Evolutionary conservation across 2,113 vertebrate species (phyloP), one percentile per base, ranked within the genome.

Genomic region (Sinocyclocheilus maitianheensis): DNA sequence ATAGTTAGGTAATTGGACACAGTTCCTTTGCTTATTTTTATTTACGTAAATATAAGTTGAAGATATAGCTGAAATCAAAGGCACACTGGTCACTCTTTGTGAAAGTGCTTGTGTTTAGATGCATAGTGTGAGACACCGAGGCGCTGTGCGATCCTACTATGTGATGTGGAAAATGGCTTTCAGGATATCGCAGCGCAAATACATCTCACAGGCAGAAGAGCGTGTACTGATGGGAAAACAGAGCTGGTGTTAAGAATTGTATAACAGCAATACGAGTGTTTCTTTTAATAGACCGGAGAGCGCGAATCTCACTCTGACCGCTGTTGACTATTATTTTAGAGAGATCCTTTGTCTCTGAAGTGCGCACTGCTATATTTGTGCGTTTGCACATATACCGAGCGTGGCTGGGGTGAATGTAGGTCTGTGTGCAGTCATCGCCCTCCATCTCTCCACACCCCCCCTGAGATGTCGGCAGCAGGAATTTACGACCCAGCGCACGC

Each of bases 401-500:
- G 86, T 86, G 84, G 89, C 86, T 86, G 90, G 76, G 93, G 91
- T 93, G 91, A 94, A 94, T 94, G 91, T 93, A 92, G 92, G 93
- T 94, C 92, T 91, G 87, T 77, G 90, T 94, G 92, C 91, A 93
- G 93, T 94, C 93, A 91, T 92, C 87, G 72, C 92, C 91, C 87
- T 87, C 90, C 89, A 84, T 84, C 82, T 84, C 82, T 84, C 69
- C 65, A 74, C 78, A 87, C 92, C 94, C 91, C 91, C 91, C 93
- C 74, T 91, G 92, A 93, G 93, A 94, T 91, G 92, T 92, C 89
- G 90, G 89, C 91, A 74, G 91, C 91, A 93, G 91, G 92, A 93
- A 93, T 94, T 95, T 93, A 91, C 91, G 90, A 94, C 93, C 91
- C 91, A n/a, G 83, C 85, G 81, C 94, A 94, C 90, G 92, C 92